These are phyloP conservation scores for Unio delphinus DNA, from an alignment of 2,888 invertebrate species.

Conservation along the genomic window DNA sequence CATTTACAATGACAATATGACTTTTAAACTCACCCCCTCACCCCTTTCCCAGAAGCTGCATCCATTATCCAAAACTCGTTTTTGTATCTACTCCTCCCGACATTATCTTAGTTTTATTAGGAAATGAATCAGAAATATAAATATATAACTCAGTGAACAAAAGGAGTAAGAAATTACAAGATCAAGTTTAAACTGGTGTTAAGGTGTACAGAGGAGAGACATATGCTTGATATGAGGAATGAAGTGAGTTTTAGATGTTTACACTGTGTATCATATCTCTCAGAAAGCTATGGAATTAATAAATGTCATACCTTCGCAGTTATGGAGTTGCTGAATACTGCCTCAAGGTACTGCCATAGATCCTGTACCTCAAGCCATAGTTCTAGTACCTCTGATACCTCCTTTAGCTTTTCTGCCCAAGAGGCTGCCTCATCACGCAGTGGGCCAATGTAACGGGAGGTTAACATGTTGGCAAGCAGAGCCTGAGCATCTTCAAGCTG, in stretches of 20 bases:
- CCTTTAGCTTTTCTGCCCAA: conserved; percentile 71
- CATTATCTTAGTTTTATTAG: no score
- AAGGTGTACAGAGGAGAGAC: no score
- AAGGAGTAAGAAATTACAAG: no score
- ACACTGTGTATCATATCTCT: background rate
- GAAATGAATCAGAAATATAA: no score
- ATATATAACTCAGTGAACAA: no score
- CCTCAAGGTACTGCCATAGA: conserved; percentile 70
- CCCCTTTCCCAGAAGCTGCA: no score
- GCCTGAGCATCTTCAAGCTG: conserved; percentile 71
- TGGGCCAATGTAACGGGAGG: conserved; percentile 69
- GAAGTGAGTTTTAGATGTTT: background rate
- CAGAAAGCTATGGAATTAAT: background rate
- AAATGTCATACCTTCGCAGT: conserved; percentile 61
- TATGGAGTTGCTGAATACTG: conserved; percentile 67
- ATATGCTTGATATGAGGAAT: no score
- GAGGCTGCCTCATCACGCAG: conserved; percentile 70
- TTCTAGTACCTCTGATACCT: conserved; percentile 70
- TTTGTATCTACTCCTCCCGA: no score
- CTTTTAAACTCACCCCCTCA: no score
- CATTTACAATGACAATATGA: no score
- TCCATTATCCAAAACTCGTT: no score
- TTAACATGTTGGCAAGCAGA: conserved; percentile 69
- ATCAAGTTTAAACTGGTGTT: no score
- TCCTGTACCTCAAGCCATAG: conserved; percentile 71